These are phyloP conservation scores for Chaenocephalus aceratus DNA, from an alignment of 2,113 vertebrate species.

Conservation along the genomic window DNA sequence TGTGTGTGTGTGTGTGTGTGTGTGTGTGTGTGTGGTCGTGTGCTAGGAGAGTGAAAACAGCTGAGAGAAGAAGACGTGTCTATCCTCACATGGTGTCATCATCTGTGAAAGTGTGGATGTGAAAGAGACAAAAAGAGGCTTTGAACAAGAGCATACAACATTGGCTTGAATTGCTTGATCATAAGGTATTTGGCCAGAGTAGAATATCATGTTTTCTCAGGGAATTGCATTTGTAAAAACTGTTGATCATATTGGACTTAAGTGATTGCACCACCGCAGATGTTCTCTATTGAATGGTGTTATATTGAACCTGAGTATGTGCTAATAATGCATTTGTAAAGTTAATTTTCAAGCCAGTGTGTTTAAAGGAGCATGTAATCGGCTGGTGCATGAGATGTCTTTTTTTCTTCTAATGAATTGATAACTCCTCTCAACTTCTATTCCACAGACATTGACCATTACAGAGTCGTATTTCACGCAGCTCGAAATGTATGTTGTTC, in stretches of 20 bases:
- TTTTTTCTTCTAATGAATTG: slow-evolving; percentile 1
- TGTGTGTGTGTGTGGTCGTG: neutral
- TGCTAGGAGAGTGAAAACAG: slow-evolving; percentile 31
- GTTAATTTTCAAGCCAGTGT: neutral
- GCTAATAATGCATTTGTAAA: neutral
- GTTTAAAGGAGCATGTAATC: slow-evolving; percentile 1
- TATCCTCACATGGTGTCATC: slow-evolving; percentile 63
- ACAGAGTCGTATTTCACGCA: neutral
- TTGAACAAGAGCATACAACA: neutral
- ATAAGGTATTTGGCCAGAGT: too few species aligned
- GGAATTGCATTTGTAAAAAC: neutral
- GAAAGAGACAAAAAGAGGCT: slow-evolving; percentile 17
- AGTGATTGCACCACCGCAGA: neutral
- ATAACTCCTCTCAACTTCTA: neutral
- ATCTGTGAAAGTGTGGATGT: slow-evolving; percentile 51
- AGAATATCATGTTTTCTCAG: neutral
- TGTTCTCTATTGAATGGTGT: neutral
- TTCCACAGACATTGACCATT: neutral
- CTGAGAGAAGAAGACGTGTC: slow-evolving; percentile 51
- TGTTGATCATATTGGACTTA: neutral
- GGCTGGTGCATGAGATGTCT: neutral
- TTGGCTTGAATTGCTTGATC: neutral
- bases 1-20: slow-evolving; percentile 9
- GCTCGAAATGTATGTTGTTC: neutral
- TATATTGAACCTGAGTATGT: too few species aligned